A percentile compares a stretch with the other conserved stretches of the same genome.
Evolutionary conservation across 2,888 invertebrate genomes (phyloP).

Genomic region (Cerceris ruficornis): DNA sequence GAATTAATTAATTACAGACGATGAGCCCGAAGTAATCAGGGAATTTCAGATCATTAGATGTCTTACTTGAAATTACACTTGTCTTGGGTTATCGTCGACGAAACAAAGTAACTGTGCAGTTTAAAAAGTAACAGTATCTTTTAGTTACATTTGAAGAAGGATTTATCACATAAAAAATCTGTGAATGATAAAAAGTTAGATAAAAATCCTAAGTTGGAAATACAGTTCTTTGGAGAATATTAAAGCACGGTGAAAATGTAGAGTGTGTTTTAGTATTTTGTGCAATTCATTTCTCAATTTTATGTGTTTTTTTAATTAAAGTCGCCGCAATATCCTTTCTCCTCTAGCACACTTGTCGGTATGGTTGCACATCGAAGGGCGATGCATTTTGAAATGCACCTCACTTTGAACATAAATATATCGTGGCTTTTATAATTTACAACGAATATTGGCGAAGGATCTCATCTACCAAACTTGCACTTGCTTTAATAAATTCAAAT

Average conservation of each 20-base stretch:
- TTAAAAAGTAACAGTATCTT: too few species aligned
- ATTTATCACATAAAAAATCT: too few species aligned
- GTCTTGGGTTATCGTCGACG: neutral
- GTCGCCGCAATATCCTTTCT: conserved; percentile 13
- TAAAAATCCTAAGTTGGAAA: too few species aligned
- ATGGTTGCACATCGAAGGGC: conserved; percentile 45
- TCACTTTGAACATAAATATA: neutral
- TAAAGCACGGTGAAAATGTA: neutral
- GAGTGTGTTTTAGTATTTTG: neutral
- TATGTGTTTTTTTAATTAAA: neutral
- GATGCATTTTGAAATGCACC: neutral
- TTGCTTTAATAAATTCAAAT: too few species aligned
- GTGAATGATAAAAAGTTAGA: too few species aligned
- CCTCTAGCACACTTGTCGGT: conserved; percentile 17
- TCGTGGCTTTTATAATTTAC: neutral
- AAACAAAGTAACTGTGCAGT: too few species aligned
- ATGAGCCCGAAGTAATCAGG: too few species aligned
- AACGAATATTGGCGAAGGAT: too few species aligned
- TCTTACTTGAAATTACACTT: neutral
- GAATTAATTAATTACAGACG: neutral
- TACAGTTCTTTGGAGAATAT: too few species aligned
- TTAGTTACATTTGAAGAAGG: too few species aligned
- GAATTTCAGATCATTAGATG: too few species aligned
- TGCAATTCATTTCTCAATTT: neutral
- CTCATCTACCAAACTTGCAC: too few species aligned